A percentile compares a stretch with the other conserved stretches of the same genome.
Conservation (phyloP, 2,797 vertebrate genomes). For the Gymnopithys bicolor region DNA sequence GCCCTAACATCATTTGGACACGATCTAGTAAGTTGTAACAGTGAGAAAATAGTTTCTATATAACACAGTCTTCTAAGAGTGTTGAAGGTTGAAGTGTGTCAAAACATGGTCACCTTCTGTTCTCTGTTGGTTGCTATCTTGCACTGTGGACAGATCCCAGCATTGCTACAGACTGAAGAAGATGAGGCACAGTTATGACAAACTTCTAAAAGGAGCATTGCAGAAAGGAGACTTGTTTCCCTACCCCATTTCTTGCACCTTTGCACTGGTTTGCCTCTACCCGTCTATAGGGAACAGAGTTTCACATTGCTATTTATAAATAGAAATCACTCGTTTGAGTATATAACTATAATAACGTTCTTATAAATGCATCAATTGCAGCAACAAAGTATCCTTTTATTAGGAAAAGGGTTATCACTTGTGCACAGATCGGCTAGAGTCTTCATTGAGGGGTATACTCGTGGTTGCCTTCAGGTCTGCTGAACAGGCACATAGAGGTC, state of each 20-base stretch:
- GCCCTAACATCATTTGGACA: neutral
- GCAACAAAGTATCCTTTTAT: neutral
- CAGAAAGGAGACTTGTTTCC: neutral
- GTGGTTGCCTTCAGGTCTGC: neutral
- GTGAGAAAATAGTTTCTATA: neutral
- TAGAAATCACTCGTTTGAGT: neutral
- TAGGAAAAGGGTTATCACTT: neutral
- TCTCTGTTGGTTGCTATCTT: neutral
- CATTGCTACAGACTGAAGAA: rapidly evolving
- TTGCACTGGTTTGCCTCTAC: neutral
- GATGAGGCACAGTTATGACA: neutral
- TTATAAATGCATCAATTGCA: neutral
- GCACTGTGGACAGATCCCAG: neutral
- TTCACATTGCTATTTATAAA: neutral
- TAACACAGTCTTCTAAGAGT: neutral
- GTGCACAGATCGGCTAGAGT: neutral
- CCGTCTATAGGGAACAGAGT: neutral
- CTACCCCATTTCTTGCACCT: neutral
- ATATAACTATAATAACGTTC: neutral
- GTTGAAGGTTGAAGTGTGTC: neutral
- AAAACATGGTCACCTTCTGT: neutral
- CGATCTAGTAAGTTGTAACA: neutral
- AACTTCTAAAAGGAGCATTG: neutral
- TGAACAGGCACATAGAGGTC: neutral
- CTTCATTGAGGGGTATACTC: neutral